Conservation (phyloP, 2,888 invertebrate species). For the Podabrus alpinus region DNA sequence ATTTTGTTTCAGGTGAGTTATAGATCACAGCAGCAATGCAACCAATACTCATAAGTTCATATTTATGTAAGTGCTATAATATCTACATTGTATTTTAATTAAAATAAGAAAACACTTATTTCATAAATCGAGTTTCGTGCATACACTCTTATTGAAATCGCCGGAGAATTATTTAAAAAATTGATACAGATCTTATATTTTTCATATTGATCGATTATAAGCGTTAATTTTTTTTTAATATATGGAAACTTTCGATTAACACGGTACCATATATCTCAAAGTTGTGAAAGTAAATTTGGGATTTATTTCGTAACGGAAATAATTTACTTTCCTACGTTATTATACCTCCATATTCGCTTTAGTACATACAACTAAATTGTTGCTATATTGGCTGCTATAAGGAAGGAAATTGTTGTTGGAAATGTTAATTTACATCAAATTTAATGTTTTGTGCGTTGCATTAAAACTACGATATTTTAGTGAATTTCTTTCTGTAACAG, state of each 20-base stretch:
- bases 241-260: slow-evolving; percentile 1
- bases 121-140: background rate
- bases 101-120: background rate
- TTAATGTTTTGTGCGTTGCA: background rate
- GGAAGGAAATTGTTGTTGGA: background rate
- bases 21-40: background rate
- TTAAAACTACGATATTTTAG: background rate
- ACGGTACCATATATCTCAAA: background rate
- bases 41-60: background rate
- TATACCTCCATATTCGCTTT: background rate
- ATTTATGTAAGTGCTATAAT: background rate
- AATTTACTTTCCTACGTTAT: background rate
- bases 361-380: background rate
- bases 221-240: background rate
- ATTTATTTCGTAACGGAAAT: background rate
- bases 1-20: slow-evolving; percentile 2
- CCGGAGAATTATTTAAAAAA: background rate
- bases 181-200: background rate
- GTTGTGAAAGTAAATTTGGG: slow-evolving; percentile 1
- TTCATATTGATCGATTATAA: background rate
- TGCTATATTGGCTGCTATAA: background rate
- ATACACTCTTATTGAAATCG: background rate
- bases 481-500: background rate
- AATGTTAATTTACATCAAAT: background rate
- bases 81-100: background rate